phyloP scores from a whole-genome alignment of 2,888 invertebrate genomes.

The Pycnomerus fuliginosus region DNA sequence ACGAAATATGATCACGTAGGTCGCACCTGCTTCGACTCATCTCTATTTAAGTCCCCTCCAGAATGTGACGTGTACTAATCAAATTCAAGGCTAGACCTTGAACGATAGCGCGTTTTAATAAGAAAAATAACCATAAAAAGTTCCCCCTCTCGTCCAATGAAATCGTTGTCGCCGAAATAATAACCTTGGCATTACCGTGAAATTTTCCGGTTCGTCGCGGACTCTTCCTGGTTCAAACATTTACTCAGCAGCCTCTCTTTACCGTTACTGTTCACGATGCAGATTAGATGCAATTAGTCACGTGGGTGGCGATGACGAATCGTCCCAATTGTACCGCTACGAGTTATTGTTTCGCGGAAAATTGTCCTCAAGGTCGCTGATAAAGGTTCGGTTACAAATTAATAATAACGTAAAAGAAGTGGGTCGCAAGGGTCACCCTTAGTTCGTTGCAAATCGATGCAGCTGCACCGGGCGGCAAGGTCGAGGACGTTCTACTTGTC shows the following conservation, averaged over 20 bases:
- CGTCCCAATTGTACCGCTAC: not conserved
- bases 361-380: too few relatives aligned
- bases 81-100: constrained; percentile 21
- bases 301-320: constrained; percentile 8
- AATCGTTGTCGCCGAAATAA: constrained; percentile 7
- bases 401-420: too few relatives aligned
- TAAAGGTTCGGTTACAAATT: too few relatives aligned
- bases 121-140: constrained; percentile 9
- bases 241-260: not conserved
- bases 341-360: too few relatives aligned
- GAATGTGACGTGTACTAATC: constrained; percentile 15
- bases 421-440: constrained; percentile 18
- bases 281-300: constrained; percentile 6
- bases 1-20: constrained; percentile 34
- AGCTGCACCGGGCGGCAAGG: constrained; percentile 46
- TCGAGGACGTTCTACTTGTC: constrained; percentile 37
- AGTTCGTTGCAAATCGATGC: constrained; percentile 40
- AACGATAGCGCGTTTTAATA: constrained; percentile 15
- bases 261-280: constrained; percentile 10
- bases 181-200: constrained; percentile 35
- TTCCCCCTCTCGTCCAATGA: not conserved
- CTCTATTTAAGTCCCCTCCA: constrained; percentile 19
- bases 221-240: constrained; percentile 16
- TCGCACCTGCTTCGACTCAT: constrained; percentile 29
- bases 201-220: constrained; percentile 20